These are phyloP conservation scores for Cremastinae sp. DNA, from an alignment of 2,888 invertebrate species.

Conservation along the genomic window DNA sequence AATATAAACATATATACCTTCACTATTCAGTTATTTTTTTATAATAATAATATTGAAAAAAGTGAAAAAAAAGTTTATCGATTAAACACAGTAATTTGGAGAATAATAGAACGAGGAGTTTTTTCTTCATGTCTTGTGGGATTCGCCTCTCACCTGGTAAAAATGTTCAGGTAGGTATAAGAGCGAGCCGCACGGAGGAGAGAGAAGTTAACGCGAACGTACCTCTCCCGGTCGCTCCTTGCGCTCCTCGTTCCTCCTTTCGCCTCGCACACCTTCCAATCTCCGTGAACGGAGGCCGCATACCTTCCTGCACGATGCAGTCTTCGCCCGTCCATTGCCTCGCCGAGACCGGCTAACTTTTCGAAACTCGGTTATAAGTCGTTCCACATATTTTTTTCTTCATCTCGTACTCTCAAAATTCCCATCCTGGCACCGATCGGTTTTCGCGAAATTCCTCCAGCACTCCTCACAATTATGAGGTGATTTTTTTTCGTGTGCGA, in stretches of 20 bases:
- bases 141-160: slow-evolving; percentile 42
- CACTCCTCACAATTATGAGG: slow-evolving; percentile 58
- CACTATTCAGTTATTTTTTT: too few relatives aligned
- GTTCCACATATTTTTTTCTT: slow-evolving; percentile 20
- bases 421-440: background rate
- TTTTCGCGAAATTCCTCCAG: background rate
- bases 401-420: background rate
- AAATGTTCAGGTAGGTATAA: slow-evolving; percentile 26
- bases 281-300: slow-evolving; percentile 75
- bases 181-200: slow-evolving; percentile 26
- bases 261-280: slow-evolving; percentile 74
- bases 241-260: slow-evolving; percentile 64
- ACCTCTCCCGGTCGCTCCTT: slow-evolving; percentile 58
- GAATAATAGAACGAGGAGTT: slow-evolving; percentile 1
- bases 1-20: too few relatives aligned
- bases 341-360: slow-evolving; percentile 74
- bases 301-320: slow-evolving; percentile 78
- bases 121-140: slow-evolving; percentile 32
- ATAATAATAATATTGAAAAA: too few relatives aligned
- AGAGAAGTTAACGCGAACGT: slow-evolving; percentile 62
- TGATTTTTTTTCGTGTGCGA: slow-evolving; percentile 45
- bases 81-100: background rate
- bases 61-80: too few relatives aligned
- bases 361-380: slow-evolving; percentile 34
- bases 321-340: slow-evolving; percentile 75